Evolutionary conservation across 2,888 invertebrate species (phyloP).

Genomic region (Helicoverpa assulta): DNA sequence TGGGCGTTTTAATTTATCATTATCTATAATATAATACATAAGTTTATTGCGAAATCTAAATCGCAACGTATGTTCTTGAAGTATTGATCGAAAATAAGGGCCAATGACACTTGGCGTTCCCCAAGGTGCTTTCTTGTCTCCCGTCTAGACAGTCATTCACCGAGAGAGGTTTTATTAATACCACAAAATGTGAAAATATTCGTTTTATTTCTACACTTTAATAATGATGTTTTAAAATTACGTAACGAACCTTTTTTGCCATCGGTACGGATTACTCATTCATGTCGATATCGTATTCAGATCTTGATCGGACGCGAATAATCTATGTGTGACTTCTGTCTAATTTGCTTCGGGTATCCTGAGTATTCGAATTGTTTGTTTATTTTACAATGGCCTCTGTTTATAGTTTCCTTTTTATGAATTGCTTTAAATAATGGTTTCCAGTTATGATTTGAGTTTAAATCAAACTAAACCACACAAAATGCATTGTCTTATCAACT

Average conservation of each 20-base stretch:
- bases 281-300: slow-evolving; percentile 55
- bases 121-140: slow-evolving; percentile 15
- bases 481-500: slow-evolving; percentile 11
- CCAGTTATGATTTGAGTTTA: neutral
- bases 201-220: neutral
- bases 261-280: slow-evolving; percentile 54
- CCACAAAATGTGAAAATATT: slow-evolving; percentile 2
- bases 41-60: neutral
- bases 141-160: slow-evolving; percentile 33
- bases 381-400: slow-evolving; percentile 29
- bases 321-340: slow-evolving; percentile 62
- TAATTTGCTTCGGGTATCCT: slow-evolving; percentile 56
- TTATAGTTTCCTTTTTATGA: slow-evolving; percentile 45
- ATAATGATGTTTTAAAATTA: slow-evolving; percentile 19
- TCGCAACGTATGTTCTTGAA: neutral
- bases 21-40: neutral
- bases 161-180: slow-evolving; percentile 1
- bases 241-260: slow-evolving; percentile 45
- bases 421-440: slow-evolving; percentile 22
- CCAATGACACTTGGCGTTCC: slow-evolving; percentile 24
- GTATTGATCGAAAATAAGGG: slow-evolving; percentile 24
- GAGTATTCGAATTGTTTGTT: slow-evolving; percentile 47
- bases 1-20: neutral
- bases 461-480: slow-evolving; percentile 7
- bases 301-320: slow-evolving; percentile 58